A percentile compares a stretch with the other conserved stretches of the same genome.
These are phyloP conservation scores for Malacosoma neustria DNA, from an alignment of 2,888 invertebrate species.

Conservation along the genomic window DNA sequence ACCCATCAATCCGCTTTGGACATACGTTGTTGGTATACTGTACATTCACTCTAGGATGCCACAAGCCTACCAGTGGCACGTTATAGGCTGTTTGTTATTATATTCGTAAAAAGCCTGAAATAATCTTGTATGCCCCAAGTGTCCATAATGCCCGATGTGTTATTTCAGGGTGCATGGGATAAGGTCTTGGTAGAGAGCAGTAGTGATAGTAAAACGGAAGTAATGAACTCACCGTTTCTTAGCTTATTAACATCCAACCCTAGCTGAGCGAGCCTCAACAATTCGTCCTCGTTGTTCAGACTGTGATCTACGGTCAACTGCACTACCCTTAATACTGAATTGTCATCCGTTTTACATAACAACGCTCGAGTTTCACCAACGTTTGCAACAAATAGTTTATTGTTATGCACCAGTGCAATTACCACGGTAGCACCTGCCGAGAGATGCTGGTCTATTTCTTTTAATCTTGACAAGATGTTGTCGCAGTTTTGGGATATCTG, in stretches of 20 bases:
- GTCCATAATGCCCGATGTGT: too few relatives aligned
- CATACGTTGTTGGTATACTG: too few relatives aligned
- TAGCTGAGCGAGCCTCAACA: conserved; percentile 82
- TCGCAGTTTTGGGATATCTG: conserved; percentile 64
- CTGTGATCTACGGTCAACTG: conserved; percentile 92
- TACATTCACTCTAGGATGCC: too few relatives aligned
- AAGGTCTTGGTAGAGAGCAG: too few relatives aligned
- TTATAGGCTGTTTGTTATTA: too few relatives aligned
- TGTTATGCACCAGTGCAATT: conserved; percentile 84
- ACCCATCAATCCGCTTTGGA: too few relatives aligned
- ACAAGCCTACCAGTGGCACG: too few relatives aligned
- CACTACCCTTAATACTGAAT: conserved; percentile 82
- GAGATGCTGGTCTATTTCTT: conserved; percentile 83
- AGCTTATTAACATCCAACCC: conserved; percentile 83
- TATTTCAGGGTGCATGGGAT: too few relatives aligned
- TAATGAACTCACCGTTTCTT: conserved; percentile 69
- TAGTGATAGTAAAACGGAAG: too few relatives aligned
- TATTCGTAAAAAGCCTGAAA: too few relatives aligned
- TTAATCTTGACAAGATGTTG: conserved; percentile 77
- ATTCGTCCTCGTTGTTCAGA: conserved; percentile 88
- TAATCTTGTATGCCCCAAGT: too few relatives aligned
- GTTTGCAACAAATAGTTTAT: conserved; percentile 89
- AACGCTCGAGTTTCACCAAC: conserved; percentile 86
- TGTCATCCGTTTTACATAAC: conserved; percentile 85
- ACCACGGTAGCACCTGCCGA: conserved; percentile 90